phyloP scores from a whole-genome alignment of 2,888 invertebrate species.

The Sericinus montela region DNA sequence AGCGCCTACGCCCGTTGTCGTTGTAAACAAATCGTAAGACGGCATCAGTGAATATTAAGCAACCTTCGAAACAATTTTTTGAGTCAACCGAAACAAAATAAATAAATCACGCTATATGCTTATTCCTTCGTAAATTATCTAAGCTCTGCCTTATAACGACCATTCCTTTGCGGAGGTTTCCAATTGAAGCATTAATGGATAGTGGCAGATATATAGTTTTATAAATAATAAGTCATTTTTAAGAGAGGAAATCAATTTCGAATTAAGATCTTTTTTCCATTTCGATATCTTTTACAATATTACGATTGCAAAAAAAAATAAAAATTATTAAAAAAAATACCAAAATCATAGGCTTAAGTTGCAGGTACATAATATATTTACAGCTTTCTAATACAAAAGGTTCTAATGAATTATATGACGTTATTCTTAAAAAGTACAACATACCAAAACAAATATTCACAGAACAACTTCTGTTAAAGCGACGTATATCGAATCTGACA shows the following conservation, averaged over 20 bases:
- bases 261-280: too few relatives aligned
- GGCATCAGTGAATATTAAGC: conserved; percentile 74
- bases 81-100: conserved; percentile 5
- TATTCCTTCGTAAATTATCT: not conserved
- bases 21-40: conserved; percentile 69
- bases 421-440: too few relatives aligned
- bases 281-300: too few relatives aligned
- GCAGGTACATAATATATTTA: too few relatives aligned
- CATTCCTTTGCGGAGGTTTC: not conserved
- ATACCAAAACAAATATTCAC: not conserved
- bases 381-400: too few relatives aligned
- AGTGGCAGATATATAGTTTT: too few relatives aligned
- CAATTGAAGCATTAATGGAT: not conserved
- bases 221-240: too few relatives aligned
- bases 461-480: conserved; percentile 53
- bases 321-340: too few relatives aligned
- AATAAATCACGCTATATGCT: not conserved
- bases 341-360: too few relatives aligned
- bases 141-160: not conserved
- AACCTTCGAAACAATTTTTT: conserved; percentile 66
- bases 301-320: too few relatives aligned
- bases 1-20: conserved; percentile 54
- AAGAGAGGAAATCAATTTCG: too few relatives aligned
- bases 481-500: conserved; percentile 71
- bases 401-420: too few relatives aligned